Base-by-base conservation (phyloP, 2,888 invertebrate species). In the Phasia obesa region DNA sequence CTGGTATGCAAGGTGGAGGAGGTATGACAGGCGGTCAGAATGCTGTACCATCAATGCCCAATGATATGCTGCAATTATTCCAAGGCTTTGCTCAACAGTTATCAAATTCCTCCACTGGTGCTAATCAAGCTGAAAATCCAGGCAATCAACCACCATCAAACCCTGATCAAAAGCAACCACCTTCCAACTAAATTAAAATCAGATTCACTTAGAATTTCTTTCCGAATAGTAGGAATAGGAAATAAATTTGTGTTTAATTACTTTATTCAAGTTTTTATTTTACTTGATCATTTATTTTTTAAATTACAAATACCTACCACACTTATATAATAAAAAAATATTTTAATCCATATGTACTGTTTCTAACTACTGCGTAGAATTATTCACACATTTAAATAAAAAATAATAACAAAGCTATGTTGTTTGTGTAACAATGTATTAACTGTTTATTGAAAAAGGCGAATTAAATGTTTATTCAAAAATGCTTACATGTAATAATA, bases 51-150 rank as follows among this genome's bases (percentile, higher is more conserved):
- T 13, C 85, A 1, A 83, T 88, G 86, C 86, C 90, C 0, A 87
- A 87, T 19, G 88, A 88, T 65, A 87, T 90, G 86, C 38, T 89
- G 71, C 88, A 88, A 51, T 44, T 91, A 69, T 89, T 90, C 84
- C 90, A 91, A 70, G 87, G 85, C 11, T 88, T 90, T 23, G 89
- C 89, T 25, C 86, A 83, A 21, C 89, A 88, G 23, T 38, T 91
- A 53, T 85, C 86, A 2, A 88, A 86, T 7, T 70, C 85, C 4
- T 81, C 86, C 3, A 86, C 84, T 17, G 81, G 77, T 25, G 59
- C 65, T 11, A 78, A 83, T 19, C 70, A 51, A 21, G n/a, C 57
- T n/a, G 49, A 25, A 17, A 64, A 74, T 44, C 15, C 65, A 2
- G 82, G 49, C n/a, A 81, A 70, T 42, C 85, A 84, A 31, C 53